phyloP scores from a whole-genome alignment of 1,140 invertebrate genomes.

The Oedothorax gibbosus region DNA sequence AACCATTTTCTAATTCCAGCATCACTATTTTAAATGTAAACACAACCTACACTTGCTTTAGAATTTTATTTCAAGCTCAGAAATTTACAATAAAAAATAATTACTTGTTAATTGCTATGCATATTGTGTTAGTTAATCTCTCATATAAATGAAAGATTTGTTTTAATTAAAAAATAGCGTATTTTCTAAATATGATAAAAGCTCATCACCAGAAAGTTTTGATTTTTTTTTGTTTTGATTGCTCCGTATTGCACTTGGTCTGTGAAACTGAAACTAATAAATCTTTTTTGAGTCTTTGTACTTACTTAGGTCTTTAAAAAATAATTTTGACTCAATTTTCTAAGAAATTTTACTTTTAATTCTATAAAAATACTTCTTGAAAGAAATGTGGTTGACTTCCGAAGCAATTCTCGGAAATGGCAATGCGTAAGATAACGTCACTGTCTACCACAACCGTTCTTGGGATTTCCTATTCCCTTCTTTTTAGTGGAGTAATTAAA shows the following conservation, averaged over 20 bases:
- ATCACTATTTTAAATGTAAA: neutral
- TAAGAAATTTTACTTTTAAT: neutral
- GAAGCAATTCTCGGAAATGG: neutral
- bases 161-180: neutral
- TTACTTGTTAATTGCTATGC: neutral
- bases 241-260: no score
- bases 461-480: conserved; percentile 4
- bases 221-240: neutral
- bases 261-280: neutral
- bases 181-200: neutral
- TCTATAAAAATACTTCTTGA: neutral
- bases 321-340: neutral
- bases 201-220: neutral
- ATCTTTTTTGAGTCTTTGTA: neutral
- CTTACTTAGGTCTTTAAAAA: neutral
- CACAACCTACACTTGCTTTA: neutral
- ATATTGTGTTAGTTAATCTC: neutral
- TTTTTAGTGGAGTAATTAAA: conserved; percentile 1
- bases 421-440: neutral
- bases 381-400: neutral
- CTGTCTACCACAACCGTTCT: neutral
- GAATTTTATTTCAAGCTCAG: no score
- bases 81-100: neutral
- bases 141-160: neutral
- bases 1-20: neutral